Evolutionary conservation across 92 coral and sea anemone species (phyloP).

Genomic region (Siderastrea siderea): DNA sequence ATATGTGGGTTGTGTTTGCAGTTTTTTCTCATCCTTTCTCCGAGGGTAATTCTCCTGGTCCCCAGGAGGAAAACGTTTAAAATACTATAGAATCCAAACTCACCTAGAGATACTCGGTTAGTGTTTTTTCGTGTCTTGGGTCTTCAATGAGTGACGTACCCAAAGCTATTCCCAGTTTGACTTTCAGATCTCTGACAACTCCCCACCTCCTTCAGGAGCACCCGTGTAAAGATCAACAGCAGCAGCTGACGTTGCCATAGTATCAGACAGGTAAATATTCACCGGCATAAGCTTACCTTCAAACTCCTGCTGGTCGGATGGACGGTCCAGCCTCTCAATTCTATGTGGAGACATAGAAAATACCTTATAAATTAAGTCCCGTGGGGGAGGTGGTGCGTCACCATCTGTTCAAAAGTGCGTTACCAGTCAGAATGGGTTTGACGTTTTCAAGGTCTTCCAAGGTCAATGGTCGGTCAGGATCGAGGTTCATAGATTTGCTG

Average conservation of each 20-base stretch:
- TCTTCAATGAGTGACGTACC: slow-evolving; percentile 86
- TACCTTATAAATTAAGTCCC: slow-evolving; percentile 55
- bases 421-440: slow-evolving; percentile 82
- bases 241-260: slow-evolving; percentile 97
- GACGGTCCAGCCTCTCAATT: slow-evolving; percentile 79
- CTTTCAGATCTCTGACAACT: slow-evolving; percentile 68
- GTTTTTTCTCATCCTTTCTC: neutral
- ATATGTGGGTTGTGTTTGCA: too few species aligned
- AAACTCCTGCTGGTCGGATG: slow-evolving; percentile 63
- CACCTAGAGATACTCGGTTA: slow-evolving; percentile 32
- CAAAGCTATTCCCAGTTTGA: slow-evolving; percentile 83
- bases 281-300: slow-evolving; percentile 70
- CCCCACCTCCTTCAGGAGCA: slow-evolving; percentile 32
- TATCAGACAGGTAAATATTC: slow-evolving; percentile 84
- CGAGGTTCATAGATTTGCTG: neutral
- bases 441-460: slow-evolving; percentile 81
- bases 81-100: neutral
- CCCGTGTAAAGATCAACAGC: slow-evolving; percentile 88
- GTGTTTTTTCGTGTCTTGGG: slow-evolving; percentile 56
- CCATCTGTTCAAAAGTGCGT: slow-evolving; percentile 82
- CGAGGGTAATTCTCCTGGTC: too few species aligned
- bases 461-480: slow-evolving; percentile 48
- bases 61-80: too few species aligned
- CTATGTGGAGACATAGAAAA: slow-evolving; percentile 72
- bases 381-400: slow-evolving; percentile 36